A percentile compares a stretch with the other conserved stretches of the same genome.
Evolutionary conservation across 2,797 vertebrate genomes (phyloP).

Genomic region (Forpus xanthops): DNA sequence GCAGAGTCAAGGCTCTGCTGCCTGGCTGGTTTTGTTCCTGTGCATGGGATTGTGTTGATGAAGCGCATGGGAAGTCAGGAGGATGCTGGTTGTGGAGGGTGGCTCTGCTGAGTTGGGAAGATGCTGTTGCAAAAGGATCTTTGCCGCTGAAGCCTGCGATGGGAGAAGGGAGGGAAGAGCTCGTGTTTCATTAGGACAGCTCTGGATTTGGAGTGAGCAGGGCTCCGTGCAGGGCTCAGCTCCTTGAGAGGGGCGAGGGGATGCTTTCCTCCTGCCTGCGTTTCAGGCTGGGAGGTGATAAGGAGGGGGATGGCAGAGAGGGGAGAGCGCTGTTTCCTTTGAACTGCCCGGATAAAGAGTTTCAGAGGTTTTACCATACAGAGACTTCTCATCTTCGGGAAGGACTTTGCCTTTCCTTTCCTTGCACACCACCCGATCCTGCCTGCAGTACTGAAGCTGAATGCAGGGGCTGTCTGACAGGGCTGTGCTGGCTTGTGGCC

Average conservation of each 20-base stretch:
- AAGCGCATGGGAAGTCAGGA: not conserved
- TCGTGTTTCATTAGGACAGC: not conserved
- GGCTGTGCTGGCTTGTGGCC: not conserved
- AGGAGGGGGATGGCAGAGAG: not conserved
- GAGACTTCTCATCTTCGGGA: not conserved
- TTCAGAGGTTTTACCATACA: not conserved
- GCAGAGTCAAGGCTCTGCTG: slow-evolving; percentile 20
- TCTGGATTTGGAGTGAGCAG: not conserved
- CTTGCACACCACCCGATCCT: not conserved
- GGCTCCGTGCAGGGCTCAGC: fast-evolving
- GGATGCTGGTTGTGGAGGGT: fast-evolving
- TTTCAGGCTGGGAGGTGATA: not conserved
- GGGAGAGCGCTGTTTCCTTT: not conserved
- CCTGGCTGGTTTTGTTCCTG: not conserved
- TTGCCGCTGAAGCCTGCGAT: not conserved
- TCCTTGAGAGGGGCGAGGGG: not conserved
- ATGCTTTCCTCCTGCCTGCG: not conserved
- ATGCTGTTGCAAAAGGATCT: not conserved
- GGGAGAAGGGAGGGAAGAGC: not conserved
- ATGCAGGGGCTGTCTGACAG: not conserved
- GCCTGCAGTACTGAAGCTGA: not conserved
- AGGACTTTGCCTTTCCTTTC: not conserved
- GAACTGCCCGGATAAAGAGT: not conserved
- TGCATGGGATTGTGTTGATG: not conserved
- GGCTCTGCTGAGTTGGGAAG: not conserved